Conservation (phyloP, 1,140 invertebrate genomes). For the Drosophila suzukii region DNA sequence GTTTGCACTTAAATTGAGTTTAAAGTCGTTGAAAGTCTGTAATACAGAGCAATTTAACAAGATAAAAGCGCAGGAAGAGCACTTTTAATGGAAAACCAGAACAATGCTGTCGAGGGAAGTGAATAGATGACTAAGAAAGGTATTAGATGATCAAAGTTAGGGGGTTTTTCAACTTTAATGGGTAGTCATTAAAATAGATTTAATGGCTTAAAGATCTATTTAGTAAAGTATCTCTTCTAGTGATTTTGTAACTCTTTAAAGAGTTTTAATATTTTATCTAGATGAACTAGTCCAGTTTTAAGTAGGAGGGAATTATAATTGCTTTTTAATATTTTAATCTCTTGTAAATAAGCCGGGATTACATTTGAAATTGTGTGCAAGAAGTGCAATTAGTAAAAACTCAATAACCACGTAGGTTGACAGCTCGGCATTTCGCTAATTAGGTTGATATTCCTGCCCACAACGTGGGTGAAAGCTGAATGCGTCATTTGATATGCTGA, state of each 20-base stretch:
- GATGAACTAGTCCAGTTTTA: no score
- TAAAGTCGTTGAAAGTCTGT: constrained; percentile 19
- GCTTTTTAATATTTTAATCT: no score
- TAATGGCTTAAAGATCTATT: not conserved
- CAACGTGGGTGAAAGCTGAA: constrained; percentile 25
- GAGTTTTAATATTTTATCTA: no score
- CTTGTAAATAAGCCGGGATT: not conserved
- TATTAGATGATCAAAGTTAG: not conserved
- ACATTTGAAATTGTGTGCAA: not conserved
- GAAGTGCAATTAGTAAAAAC: constrained; percentile 10
- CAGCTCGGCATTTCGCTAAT: constrained; percentile 18
- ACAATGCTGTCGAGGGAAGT: not conserved
- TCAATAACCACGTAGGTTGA: constrained; percentile 4
- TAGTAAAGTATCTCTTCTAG: not conserved
- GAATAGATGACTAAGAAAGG: not conserved
- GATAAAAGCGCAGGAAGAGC: constrained; percentile 5
- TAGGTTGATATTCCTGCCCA: constrained; percentile 20
- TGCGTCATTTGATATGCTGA: constrained; percentile 35
- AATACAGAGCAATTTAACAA: constrained; percentile 23
- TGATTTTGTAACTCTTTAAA: no score
- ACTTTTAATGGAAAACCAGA: constrained; percentile 15
- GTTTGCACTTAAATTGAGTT: constrained; percentile 38
- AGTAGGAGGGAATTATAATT: no score
- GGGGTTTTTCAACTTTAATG: not conserved
- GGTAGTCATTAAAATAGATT: not conserved